Evolutionary conservation across 1,140 invertebrate species (phyloP).

Genomic region (Apis mellifera): DNA sequence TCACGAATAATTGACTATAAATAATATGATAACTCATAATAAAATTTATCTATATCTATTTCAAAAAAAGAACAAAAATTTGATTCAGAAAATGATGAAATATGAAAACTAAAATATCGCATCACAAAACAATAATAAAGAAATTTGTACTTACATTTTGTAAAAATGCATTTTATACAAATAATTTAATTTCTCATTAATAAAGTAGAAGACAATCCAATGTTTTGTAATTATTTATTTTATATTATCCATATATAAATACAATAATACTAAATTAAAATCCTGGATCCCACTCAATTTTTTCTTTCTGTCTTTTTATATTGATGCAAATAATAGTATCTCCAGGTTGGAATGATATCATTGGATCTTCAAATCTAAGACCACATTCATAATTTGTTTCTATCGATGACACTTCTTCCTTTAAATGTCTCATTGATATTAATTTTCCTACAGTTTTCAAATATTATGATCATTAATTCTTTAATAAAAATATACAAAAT

Average conservation of each 20-base stretch:
- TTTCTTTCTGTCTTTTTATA: constrained; percentile 84
- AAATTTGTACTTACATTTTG: constrained; percentile 52
- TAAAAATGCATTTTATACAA: constrained; percentile 45
- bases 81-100: neutral
- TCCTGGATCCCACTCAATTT: constrained; percentile 92
- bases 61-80: neutral
- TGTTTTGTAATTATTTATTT: constrained; percentile 23
- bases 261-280: constrained; percentile 81
- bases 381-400: constrained; percentile 95
- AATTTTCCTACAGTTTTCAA: constrained; percentile 83
- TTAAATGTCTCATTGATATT: constrained; percentile 92
- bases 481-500: constrained; percentile 6
- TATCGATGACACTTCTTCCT: constrained; percentile 92
- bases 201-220: constrained; percentile 3
- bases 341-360: constrained; percentile 86
- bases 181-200: constrained; percentile 20
- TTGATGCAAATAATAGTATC: constrained; percentile 92
- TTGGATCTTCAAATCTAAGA: constrained; percentile 86
- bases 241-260: constrained; percentile 21
- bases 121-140: constrained; percentile 38
- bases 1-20: neutral
- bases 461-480: neutral
- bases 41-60: neutral
- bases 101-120: constrained; percentile 14
- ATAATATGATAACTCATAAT: neutral